A percentile compares a stretch with the other conserved stretches of the same genome.
Conservation (phyloP, 2,888 invertebrate genomes). For the Drosophila flavopinicola region DNA sequence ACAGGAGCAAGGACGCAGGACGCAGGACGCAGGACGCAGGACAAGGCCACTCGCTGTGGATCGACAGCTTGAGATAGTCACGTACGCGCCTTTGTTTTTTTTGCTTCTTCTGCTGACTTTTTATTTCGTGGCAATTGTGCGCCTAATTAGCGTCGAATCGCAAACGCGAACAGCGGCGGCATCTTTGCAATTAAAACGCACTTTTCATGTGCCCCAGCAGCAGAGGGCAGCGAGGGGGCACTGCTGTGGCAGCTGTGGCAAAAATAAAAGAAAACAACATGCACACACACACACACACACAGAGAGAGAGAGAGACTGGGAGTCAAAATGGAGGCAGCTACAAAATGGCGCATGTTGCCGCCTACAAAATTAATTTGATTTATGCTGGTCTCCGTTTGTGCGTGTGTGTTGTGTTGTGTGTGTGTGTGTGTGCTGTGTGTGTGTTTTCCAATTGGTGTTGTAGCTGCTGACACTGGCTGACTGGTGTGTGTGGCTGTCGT, state of each 20-base stretch:
- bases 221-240: neutral
- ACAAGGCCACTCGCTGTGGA: slow-evolving; percentile 16
- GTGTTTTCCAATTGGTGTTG: slow-evolving; percentile 46
- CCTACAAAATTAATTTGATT: slow-evolving; percentile 82
- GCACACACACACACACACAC: slow-evolving; percentile 3
- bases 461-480: slow-evolving; percentile 27
- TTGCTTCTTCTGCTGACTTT: too few relatives aligned
- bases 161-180: slow-evolving; percentile 52
- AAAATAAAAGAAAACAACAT: slow-evolving; percentile 28
- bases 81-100: slow-evolving; percentile 71
- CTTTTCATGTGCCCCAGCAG: slow-evolving; percentile 67
- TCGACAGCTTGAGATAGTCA: slow-evolving; percentile 79
- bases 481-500: slow-evolving; percentile 30
- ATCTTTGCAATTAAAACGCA: slow-evolving; percentile 82
- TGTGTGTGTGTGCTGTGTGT: slow-evolving; percentile 19
- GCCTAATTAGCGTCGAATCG: slow-evolving; percentile 78
- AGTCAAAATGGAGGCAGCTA: slow-evolving; percentile 23
- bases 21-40: neutral
- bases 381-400: slow-evolving; percentile 50
- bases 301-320: neutral
- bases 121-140: slow-evolving; percentile 78
- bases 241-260: slow-evolving; percentile 21
- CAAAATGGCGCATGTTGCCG: slow-evolving; percentile 76
- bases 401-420: slow-evolving; percentile 17
- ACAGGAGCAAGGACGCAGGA: neutral